A percentile compares a stretch with the other conserved stretches of the same genome.
phyloP scores from a whole-genome alignment of 1,140 invertebrate species.

The Camponotus pennsylvanicus region DNA sequence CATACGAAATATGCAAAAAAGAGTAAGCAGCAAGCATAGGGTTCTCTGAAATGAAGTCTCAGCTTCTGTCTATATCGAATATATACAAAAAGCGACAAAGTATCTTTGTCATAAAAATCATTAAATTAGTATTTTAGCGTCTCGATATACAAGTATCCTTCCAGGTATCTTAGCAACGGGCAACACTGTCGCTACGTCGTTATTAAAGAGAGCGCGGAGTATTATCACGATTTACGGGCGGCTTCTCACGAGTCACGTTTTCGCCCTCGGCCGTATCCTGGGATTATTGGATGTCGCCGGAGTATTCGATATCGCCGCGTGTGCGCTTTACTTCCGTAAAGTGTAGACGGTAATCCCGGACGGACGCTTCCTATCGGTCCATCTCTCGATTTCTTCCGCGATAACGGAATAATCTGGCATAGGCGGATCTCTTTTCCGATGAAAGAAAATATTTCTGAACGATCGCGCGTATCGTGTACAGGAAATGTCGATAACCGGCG shows the following conservation, averaged over 20 bases:
- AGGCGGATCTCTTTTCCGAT: background rate
- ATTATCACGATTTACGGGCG: constrained; percentile 23
- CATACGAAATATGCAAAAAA: background rate
- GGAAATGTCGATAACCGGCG: constrained; percentile 31
- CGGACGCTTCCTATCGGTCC: constrained; percentile 19
- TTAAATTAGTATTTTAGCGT: background rate
- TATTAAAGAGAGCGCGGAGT: background rate
- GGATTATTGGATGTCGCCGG: constrained; percentile 53
- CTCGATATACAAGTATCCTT: background rate
- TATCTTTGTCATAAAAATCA: background rate
- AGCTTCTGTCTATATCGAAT: background rate
- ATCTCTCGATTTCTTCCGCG: constrained; percentile 31
- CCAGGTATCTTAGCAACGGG: background rate
- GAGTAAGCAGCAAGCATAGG: background rate
- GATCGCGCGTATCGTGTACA: background rate
- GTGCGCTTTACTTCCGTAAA: constrained; percentile 45
- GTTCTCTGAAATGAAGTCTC: background rate
- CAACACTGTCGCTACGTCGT: background rate
- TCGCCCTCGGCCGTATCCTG: background rate
- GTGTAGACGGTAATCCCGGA: constrained; percentile 23
- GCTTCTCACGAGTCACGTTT: background rate
- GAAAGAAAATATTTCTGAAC: constrained; percentile 10
- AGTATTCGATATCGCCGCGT: constrained; percentile 31
- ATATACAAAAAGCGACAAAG: background rate
- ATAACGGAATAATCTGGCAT: constrained; percentile 50